Evolutionary conservation across 2,113 vertebrate genomes (phyloP).

Genomic region (Sakesphorus luctuosus): DNA sequence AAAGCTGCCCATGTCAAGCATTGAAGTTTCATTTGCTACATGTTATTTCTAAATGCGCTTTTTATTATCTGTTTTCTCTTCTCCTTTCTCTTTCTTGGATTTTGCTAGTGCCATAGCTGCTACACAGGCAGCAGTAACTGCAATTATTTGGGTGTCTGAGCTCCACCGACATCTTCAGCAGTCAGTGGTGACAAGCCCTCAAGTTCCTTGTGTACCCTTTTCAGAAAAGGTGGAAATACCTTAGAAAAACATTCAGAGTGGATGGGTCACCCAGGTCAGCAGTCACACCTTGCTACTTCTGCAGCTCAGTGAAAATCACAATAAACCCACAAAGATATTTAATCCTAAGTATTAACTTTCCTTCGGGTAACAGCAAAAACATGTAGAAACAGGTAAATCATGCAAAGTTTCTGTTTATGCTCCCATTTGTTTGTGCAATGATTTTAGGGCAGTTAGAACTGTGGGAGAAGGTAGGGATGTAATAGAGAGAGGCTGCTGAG

Average conservation of each 20-base stretch:
- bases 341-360: neutral
- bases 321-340: neutral
- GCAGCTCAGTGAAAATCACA: neutral
- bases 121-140: neutral
- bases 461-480: neutral
- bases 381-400: neutral
- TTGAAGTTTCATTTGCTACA: neutral
- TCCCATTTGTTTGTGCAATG: neutral
- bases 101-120: neutral
- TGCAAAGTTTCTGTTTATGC: neutral
- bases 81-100: neutral
- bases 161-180: neutral
- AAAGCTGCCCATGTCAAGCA: neutral
- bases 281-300: neutral
- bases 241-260: neutral
- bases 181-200: neutral
- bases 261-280: neutral
- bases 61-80: neutral
- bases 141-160: neutral
- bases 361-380: neutral
- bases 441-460: neutral
- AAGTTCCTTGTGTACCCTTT: neutral
- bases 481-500: neutral
- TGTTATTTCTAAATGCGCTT: neutral
- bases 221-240: neutral